Base-by-base conservation (phyloP, 2,113 vertebrate genomes). In the Sebastes fasciatus region DNA sequence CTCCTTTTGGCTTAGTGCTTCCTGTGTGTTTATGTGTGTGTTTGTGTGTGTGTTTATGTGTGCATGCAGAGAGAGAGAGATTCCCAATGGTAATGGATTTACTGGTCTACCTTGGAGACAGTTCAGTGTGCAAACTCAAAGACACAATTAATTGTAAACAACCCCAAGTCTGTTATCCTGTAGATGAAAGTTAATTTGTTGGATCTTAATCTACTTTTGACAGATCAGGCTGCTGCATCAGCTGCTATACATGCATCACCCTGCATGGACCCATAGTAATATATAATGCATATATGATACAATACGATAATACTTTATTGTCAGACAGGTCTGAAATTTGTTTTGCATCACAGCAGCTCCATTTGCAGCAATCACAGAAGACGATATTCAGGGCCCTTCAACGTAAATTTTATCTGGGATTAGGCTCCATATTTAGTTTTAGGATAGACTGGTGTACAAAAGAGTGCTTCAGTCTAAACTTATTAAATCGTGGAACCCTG, bases 1-100 rank as follows among this genome's bases (percentile, higher is more conserved):
- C 88, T 93, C 89, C 83, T 80, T 86, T 89, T 74, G 82, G 88
- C 83, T 92, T 89, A 90, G 71, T 34, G 81, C 81, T 88, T 61
- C 21, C n/a, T 74, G 81, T 81, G 71, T 79, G 76, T 80, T 8
- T 74, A n/a, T 64, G 21, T 77, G 57, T 26, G 67, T 74, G 48
- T 42, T 26, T 45, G 16, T 70, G 34, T 63, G 51, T 54, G 49
- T 64, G 48, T 57, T 42, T 52, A 10, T 46, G 21, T 70, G 13
- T 46, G 58, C 34, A 26, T 10, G 67, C 1, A 40, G 26, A 26
- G 26, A 26, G 26, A 26, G 82, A 67, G 61, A 77, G 21, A 74
- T 74, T 76, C 77, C 74, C 82, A 58, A n/a, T 73, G 75, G 82
- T 79, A 68, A 54, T 48, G 80, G 74, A 63, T 86, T 89, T 80